Evolutionary conservation across 2,797 vertebrate species (phyloP), one percentile per base, ranked within the genome.

Genomic region (Labeo calbasu): DNA sequence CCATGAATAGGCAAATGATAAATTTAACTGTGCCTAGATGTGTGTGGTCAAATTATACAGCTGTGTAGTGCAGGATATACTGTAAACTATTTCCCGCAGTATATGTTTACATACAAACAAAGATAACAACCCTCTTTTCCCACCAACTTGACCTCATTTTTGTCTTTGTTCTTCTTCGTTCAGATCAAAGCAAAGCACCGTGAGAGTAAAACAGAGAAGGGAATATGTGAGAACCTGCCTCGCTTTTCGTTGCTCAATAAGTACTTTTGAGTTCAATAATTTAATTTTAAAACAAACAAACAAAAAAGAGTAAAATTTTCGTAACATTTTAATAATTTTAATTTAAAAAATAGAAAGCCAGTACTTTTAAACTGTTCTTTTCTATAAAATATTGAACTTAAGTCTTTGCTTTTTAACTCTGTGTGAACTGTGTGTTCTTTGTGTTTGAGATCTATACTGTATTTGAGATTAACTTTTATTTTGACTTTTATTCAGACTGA

Each of bases 21-120:
- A 78, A 50, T 82, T 19, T 40, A 15, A 53, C 25, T 1, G 2
- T 70, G 55, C 55, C 48, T 32, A 63, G 25, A 63, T 11, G 23
- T 82, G 70, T 75, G 81, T 65, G 70, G 70, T 15, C 59, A 51
- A 75, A 82, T 82, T 28, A 63, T 53, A 82, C 17, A 57, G 72
- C 61, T 76, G 12, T 32, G 11, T 32, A 36, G 25, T 40, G 57
- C 61, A 70, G 65, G 59, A 73, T 72, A 77, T 59, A 50, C n/a
- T 32, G 61, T 51, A 65, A 73, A 76, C 57, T 25, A 76, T 59
- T 85, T 77, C 50, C 78, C 19, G 4, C 57, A 48, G 9, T 51
- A 46, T 70, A 75, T 86, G 83, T 86, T 75, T 88, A 81, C 59
- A 55, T 21, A 65, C 43, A 79, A 77, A 78, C 28, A 80, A 68